Base-by-base conservation (phyloP, 2,797 vertebrate genomes). In the Craterocephalus amniculus region DNA sequence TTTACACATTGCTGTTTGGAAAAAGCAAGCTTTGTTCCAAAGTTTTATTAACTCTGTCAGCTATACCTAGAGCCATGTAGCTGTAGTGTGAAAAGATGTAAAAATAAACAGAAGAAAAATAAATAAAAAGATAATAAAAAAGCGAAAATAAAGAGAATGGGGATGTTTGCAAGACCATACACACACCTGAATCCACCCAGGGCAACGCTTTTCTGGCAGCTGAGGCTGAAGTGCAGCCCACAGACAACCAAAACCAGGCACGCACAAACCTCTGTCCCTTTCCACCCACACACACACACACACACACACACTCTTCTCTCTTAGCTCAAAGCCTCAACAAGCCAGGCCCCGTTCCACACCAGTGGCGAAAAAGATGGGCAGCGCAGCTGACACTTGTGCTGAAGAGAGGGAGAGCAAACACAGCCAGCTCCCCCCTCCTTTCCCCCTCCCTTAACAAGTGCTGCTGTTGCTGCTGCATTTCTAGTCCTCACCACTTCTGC, bases 371-470 rank as follows among this genome's bases (percentile, higher is more conserved):
- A 90, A 91, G 91, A 93, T 51, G 68, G 78, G 85, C 74, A 91
- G 68, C 67, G 36, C 89, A 91, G 88, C 90, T 92, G 90, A 92
- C 90, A 93, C 91, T 91, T 84, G 85, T 84, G 79, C 75, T 35
- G 73, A 72, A 70, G 81, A 86, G 67, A 83, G 79, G 82, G 81
- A 86, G 83, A 88, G 84, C 78, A 67, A 77, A 79, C 51, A 7
- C 63, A 83, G 76, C 75, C 85, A 85, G 81, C 79, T 69, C 81
- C 65, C 56, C 57, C 65, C 72, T 57, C 73, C 2, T 22, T 63
- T 63, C 67, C 68, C 64, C 71, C 57, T 63, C 58, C 61, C 60
- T 81, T n/a, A n/a, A 72, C 76, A 76, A 87, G 77, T 75, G 75
- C 81, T 72, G 80, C 67, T 76, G 7, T 45, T 45, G 70, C 78